Evolutionary conservation across 1,140 invertebrate species (phyloP).

Genomic region (Drosophila murphyi): DNA sequence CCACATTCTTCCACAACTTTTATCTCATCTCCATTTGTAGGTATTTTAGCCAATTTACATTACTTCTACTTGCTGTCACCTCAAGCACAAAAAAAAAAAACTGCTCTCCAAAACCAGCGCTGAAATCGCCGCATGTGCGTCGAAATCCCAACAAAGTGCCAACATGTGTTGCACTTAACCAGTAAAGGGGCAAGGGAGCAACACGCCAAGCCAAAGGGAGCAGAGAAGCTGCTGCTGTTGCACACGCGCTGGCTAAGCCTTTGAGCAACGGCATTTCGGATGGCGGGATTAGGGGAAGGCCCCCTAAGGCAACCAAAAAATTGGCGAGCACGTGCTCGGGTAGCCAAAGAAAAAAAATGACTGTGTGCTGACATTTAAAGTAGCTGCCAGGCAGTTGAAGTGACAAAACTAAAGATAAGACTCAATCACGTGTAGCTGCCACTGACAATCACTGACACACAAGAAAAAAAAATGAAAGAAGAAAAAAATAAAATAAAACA

Average conservation of each 20-base stretch:
- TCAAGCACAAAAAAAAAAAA: conserved; percentile 20
- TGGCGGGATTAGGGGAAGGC: conserved; percentile 31
- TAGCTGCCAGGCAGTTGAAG: conserved; percentile 78
- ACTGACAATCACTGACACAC: conserved; percentile 61
- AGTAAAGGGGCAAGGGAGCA: conserved; percentile 5
- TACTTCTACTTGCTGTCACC: conserved; percentile 4
- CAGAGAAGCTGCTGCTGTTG: conserved; percentile 29
- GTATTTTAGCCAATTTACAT: conserved; percentile 12
- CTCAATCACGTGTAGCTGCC: conserved; percentile 80
- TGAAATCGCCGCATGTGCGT: conserved; percentile 35
- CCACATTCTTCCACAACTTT: not conserved
- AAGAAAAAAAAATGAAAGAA: conserved; percentile 1
- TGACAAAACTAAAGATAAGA: conserved; percentile 83
- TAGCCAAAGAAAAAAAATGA: not conserved
- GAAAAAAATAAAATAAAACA: conserved; percentile 26
- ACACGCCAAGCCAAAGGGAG: conserved; percentile 1
- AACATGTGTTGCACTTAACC: conserved; percentile 80
- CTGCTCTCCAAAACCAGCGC: conserved; percentile 49
- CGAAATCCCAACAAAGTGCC: conserved; percentile 74
- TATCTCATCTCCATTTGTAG: not conserved
- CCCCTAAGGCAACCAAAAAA: conserved; percentile 52
- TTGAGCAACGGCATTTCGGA: conserved; percentile 38
- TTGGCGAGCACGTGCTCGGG: conserved; percentile 63
- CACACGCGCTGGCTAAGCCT: conserved; percentile 61
- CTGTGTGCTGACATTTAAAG: conserved; percentile 76